These are phyloP conservation scores for Diceros bicornis DNA, from an alignment of 2,797 vertebrate species.

Conservation along the genomic window DNA sequence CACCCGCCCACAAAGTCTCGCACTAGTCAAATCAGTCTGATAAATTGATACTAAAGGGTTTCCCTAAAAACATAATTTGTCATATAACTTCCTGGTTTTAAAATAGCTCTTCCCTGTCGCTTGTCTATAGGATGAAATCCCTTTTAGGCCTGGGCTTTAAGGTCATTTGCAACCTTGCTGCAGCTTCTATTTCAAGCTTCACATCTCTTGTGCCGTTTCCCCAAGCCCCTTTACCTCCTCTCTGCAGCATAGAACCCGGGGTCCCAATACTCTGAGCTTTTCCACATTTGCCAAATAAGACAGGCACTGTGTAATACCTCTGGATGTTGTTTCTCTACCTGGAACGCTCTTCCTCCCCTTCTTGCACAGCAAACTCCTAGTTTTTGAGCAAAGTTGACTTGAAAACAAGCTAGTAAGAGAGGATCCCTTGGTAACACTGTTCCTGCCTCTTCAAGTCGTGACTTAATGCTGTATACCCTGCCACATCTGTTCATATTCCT, in stretches of 20 bases:
- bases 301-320: not conserved
- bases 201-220: not conserved
- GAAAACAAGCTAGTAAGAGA: not conserved
- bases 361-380: not conserved
- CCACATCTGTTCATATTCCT: not conserved
- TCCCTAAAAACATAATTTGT: not conserved
- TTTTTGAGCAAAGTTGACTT: not conserved
- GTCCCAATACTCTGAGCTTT: not conserved
- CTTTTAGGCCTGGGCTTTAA: not conserved
- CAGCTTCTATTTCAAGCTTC: not conserved
- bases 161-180: not conserved
- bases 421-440: not conserved
- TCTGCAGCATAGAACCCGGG: not conserved
- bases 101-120: not conserved
- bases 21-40: not conserved
- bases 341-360: not conserved
- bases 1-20: not conserved
- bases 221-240: not conserved
- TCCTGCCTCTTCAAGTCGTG: not conserved
- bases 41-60: not conserved
- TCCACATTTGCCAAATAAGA: not conserved
- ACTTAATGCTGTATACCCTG: not conserved
- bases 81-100: not conserved
- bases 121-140: not conserved
- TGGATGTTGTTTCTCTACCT: not conserved